Conservation (phyloP, 23 tunicate genomes). For the Clavelina lepadiformis region DNA sequence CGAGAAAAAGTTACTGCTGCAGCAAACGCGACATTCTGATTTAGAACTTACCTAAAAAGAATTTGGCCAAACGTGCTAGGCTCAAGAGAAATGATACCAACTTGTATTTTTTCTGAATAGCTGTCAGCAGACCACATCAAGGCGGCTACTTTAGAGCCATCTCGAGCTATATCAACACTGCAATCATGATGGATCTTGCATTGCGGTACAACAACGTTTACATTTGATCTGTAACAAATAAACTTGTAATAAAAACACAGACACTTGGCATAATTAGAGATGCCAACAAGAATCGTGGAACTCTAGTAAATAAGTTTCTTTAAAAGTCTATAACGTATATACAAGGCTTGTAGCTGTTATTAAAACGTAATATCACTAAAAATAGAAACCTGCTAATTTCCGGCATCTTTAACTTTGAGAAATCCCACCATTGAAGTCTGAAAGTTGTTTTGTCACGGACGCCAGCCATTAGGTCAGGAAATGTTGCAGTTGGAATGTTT, state of each 20-base stretch:
- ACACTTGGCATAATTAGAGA: neutral
- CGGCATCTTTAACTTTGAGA: conserved; percentile 51
- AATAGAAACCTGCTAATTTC: conserved; percentile 68
- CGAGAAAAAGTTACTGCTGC: no score
- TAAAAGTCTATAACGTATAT: neutral
- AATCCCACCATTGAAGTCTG: conserved; percentile 93
- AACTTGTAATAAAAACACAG: neutral
- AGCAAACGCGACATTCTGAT: no score
- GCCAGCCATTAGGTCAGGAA: no score
- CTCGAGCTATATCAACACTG: conserved; percentile 71
- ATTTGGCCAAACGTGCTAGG: conserved; percentile 38
- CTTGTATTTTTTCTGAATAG: conserved; percentile 35
- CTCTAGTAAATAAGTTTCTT: no score
- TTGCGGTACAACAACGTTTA: conserved; percentile 47
- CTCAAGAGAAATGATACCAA: conserved; percentile 61
- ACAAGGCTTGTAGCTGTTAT: no score
- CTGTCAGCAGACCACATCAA: conserved; percentile 35
- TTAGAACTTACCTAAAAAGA: conserved; percentile 48
- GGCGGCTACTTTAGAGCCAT: conserved; percentile 60
- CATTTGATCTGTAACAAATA: conserved; percentile 28
- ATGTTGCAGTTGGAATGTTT: no score
- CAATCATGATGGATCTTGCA: conserved; percentile 88
- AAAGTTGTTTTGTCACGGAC: conserved; percentile 23
- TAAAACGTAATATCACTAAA: neutral
- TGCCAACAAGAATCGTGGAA: neutral